Conservation (phyloP, 2,888 invertebrate genomes). For the Drosophila cracens region DNA sequence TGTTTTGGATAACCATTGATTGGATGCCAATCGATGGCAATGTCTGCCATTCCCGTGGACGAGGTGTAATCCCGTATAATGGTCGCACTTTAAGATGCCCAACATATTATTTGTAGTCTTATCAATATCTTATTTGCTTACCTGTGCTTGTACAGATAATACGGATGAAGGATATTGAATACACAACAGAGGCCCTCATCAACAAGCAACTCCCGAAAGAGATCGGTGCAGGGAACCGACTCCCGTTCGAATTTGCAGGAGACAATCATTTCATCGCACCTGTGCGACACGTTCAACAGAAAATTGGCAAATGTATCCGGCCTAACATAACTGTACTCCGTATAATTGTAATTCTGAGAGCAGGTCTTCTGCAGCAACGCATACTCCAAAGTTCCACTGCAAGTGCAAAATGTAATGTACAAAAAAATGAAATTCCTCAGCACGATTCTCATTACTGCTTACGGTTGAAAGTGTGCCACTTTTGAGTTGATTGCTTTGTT, state of each 20-base stretch:
- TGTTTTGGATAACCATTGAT: slow-evolving; percentile 88
- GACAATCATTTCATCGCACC: slow-evolving; percentile 90
- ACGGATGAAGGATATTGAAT: slow-evolving; percentile 91
- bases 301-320: slow-evolving; percentile 68
- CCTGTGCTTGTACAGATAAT: slow-evolving; percentile 87
- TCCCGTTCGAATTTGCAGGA: slow-evolving; percentile 89
- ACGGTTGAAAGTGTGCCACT: slow-evolving; percentile 60
- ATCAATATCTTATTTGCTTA: slow-evolving; percentile 60
- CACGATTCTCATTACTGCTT: slow-evolving; percentile 13
- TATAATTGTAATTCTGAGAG: slow-evolving; percentile 60
- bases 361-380: slow-evolving; percentile 77
- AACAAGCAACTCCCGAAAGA: slow-evolving; percentile 91
- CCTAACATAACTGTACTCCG: slow-evolving; percentile 36
- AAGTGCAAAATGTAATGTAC: neutral
- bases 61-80: slow-evolving; percentile 71
- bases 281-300: slow-evolving; percentile 86
- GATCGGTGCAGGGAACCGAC: slow-evolving; percentile 87
- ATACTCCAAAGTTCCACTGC: slow-evolving; percentile 86
- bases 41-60: slow-evolving; percentile 60
- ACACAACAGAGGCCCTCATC: slow-evolving; percentile 94
- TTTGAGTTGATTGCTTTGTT: slow-evolving; percentile 89
- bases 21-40: slow-evolving; percentile 89
- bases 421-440: neutral
- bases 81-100: slow-evolving; percentile 45
- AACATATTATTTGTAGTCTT: neutral